Percentiles rank a stretch among this genome's conserved stretches.
These are phyloP conservation scores for Prunella himalayana DNA, from an alignment of 2,113 vertebrate genomes.

Conservation along the genomic window DNA sequence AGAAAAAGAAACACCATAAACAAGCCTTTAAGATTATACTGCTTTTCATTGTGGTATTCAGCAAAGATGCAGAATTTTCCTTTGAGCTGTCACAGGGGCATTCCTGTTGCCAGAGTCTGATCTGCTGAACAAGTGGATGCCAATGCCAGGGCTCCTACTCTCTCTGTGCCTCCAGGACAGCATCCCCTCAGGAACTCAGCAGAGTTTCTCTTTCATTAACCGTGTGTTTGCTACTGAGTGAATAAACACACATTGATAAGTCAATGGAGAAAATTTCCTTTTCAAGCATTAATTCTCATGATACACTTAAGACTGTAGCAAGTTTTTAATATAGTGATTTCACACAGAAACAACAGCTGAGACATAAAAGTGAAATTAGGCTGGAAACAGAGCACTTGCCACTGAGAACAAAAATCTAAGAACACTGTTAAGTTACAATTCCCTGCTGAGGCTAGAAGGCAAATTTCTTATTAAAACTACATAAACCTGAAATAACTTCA, in stretches of 20 bases:
- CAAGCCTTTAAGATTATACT: neutral
- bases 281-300: neutral
- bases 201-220: neutral
- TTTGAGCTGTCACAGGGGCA: neutral
- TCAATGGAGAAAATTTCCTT: neutral
- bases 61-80: neutral
- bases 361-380: neutral
- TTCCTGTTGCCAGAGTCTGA: neutral
- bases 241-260: neutral
- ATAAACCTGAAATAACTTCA: neutral
- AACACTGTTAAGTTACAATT: neutral
- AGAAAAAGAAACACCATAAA: neutral
- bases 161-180: neutral
- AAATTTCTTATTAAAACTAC: neutral
- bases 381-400: neutral
- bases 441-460: neutral
- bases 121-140: neutral
- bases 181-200: neutral
- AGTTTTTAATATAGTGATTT: neutral
- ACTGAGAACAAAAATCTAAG: neutral
- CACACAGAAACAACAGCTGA: neutral
- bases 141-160: neutral
- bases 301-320: neutral
- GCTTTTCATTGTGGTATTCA: neutral
- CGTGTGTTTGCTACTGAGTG: neutral